Evolutionary conservation across 1,140 invertebrate species (phyloP), one percentile per base, ranked within the genome.

Genomic region (Vanessa atalanta): DNA sequence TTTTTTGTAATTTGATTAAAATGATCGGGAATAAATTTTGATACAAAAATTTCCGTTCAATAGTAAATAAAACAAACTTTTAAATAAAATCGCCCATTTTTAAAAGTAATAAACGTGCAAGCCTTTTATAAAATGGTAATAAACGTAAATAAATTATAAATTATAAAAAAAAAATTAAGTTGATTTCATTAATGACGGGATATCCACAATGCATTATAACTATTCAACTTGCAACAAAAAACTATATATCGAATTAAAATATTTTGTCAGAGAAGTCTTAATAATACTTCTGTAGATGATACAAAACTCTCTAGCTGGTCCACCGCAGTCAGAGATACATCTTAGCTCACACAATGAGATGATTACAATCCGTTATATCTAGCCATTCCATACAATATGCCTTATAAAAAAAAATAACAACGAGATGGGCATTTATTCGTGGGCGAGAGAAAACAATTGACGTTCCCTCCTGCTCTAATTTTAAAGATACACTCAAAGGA

Each of bases 301-400:
- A 51, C 72, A 51, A 79, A 71, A 85, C 82, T 84, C 81, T 51
- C 66, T 51, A 43, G 11, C 50, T 20, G 20, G 79, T 67, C 64
- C 71, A 70, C 76, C 82, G 69, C 23, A 68, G 70, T 13, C 76
- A 79, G 69, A 85, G 82, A 87, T 84, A 88, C 82, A 84, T 87
- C 86, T 87, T 83, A 85, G 84, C 83, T 86, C 85, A 88, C 86
- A 91, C 90, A 92, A 92, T 88, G 81, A 89, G 86, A 91, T 88
- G 89, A 92, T 92, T 92, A 91, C 88, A 92, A 88, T 87, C 88
- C 90, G 85, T 91, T 92, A 91, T 90, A 89, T 83, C 83, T 87
- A 89, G 83, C 84, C 84, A 87, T 82, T 75, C 74, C 71, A 82
- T 83, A 86, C 82, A 85, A 87, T 80, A 86, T 80, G 64, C 67